A percentile compares a stretch with the other conserved stretches of the same genome.
phyloP scores from a whole-genome alignment of 2,797 vertebrate genomes.

The Pterois miles region DNA sequence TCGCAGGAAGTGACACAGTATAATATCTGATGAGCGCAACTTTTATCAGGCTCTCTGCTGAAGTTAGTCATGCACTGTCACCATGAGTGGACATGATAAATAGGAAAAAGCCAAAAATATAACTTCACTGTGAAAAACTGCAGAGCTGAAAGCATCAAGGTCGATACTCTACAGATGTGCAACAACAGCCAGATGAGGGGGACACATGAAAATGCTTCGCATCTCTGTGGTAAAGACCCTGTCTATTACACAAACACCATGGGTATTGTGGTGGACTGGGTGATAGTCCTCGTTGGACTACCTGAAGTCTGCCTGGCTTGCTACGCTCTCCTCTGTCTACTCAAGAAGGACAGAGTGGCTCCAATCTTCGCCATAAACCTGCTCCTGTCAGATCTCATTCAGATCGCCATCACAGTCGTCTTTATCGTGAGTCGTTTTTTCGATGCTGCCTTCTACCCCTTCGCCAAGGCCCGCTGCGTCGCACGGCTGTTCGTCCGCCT shows the following conservation, averaged over 20 bases:
- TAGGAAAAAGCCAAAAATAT: not conserved
- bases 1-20: not conserved
- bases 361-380: slow-evolving; percentile 32
- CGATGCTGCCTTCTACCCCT: not conserved
- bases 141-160: not conserved
- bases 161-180: not conserved
- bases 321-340: slow-evolving; percentile 2
- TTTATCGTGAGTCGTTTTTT: slow-evolving; percentile 25
- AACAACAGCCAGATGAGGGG: not conserved
- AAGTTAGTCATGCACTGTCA: not conserved
- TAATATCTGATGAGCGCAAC: not conserved
- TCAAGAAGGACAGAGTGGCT: slow-evolving; percentile 16
- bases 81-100: not conserved
- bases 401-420: slow-evolving; percentile 24
- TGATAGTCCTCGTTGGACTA: slow-evolving; percentile 20
- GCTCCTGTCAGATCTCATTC: slow-evolving; percentile 39
- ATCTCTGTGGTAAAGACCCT: slow-evolving; percentile 5
- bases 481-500: slow-evolving; percentile 7
- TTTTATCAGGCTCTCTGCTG: not conserved
- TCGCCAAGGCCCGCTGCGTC: not conserved
- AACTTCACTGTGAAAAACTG: not conserved
- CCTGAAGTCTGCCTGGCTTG: slow-evolving; percentile 30
- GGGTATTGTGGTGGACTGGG: slow-evolving; percentile 31
- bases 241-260: slow-evolving; percentile 22
- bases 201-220: not conserved